Base-by-base conservation (phyloP, 2,888 invertebrate genomes). In the Sthenelais limicola region DNA sequence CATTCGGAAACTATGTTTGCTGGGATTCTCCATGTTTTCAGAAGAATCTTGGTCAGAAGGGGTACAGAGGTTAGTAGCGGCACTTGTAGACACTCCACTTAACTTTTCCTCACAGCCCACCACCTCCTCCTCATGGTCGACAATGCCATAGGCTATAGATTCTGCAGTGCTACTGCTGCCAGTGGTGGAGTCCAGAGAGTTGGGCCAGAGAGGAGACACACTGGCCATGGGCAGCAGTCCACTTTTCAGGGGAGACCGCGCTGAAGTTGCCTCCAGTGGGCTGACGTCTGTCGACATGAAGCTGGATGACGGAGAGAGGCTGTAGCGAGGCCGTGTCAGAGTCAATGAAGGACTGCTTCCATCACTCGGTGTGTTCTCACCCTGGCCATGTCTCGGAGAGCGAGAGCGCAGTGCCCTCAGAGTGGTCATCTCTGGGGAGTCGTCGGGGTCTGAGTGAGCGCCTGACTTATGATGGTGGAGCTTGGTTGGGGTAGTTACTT, bases 231-330 rank as follows among this genome's bases (percentile, higher is more conserved):
- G 58, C 35, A 58, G 58, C 5, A 38, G 5, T 4, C 33, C 35
- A 33, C 35, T 58, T n/a, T 58, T 58, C 4, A 58, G 35, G n/a
- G 58, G 58, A n/a, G 58, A 58, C 58, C 58, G 32, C 9, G 24
- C 58, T 4, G 58, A 33, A 4, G 58, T 58, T 3, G 58, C 58
- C 35, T 58, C 58, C 5, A 58, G 35, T 21, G 58, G 58, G 18
- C 12, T 12, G 21, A 7, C 7, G 28, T 54, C 54, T 12, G 12
- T 9, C 9, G 58, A 58, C 35, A 58, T 58, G 35, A 58, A 58
- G 58, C 58, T 58, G 18, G 58, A 58, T 3, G 58, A 58, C 3
- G 58, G 58, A 3, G 58, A 58, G 5, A 58, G 9, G 35, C 58
- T 58, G 58, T 15, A 58, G 18, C 58, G 58, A 5, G 33, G 3